Conservation (phyloP, 2,888 invertebrate genomes). For the Sceliomorpha sp. region DNA sequence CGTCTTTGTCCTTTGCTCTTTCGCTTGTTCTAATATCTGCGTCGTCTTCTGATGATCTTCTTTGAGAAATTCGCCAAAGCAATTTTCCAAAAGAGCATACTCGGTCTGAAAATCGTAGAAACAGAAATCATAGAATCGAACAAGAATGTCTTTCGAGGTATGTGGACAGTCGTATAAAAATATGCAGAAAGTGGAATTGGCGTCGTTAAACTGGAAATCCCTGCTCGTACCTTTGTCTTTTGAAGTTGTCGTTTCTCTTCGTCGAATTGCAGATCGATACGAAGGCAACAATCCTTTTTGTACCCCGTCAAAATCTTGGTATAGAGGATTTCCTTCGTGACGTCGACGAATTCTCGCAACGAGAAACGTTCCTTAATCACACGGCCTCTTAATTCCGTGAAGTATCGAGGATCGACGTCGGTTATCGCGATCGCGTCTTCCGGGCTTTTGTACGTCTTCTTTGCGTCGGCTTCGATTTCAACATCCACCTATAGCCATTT, state of each 20-base stretch:
- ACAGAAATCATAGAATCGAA: conserved; percentile 1
- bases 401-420: conserved; percentile 86
- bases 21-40: conserved; percentile 82
- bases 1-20: conserved; percentile 80
- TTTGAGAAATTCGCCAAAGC: conserved; percentile 84
- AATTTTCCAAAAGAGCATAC: conserved; percentile 82
- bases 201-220: too few species aligned
- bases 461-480: conserved; percentile 57
- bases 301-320: conserved; percentile 81
- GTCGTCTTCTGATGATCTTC: conserved; percentile 84
- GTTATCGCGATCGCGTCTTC: conserved; percentile 83
- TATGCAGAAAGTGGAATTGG: too few species aligned
- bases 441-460: conserved; percentile 79
- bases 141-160: too few species aligned
- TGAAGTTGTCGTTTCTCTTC: conserved; percentile 82
- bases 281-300: conserved; percentile 81
- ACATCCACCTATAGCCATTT: conserved; percentile 60
- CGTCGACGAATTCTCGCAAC: conserved; percentile 83
- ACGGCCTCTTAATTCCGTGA: conserved; percentile 84
- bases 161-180: too few species aligned
- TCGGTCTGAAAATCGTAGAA: conserved; percentile 58
- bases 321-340: conserved; percentile 82
- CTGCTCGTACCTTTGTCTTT: conserved; percentile 77
- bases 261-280: conserved; percentile 82
- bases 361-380: conserved; percentile 83